Conservation (phyloP, 2,113 vertebrate species). For the Pachyramphus minor region DNA sequence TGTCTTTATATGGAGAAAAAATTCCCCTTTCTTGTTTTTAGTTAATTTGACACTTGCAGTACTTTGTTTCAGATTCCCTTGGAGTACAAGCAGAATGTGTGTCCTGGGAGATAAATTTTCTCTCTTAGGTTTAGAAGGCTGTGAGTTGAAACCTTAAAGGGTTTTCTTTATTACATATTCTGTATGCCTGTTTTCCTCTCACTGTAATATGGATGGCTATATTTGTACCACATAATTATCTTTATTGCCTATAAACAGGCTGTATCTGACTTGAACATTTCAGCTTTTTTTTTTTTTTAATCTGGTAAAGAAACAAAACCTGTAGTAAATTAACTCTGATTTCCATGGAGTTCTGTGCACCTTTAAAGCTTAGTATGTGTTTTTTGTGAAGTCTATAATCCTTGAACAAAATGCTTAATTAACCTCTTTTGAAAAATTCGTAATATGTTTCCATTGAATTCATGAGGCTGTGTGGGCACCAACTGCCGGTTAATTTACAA, state of each 20-base stretch:
- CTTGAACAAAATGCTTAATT: conserved; percentile 38
- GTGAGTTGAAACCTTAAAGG: neutral
- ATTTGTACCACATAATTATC: neutral
- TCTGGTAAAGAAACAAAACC: neutral
- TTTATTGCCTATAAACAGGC: neutral
- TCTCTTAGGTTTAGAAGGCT: neutral
- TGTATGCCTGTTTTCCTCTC: neutral
- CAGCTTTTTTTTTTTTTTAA: neutral
- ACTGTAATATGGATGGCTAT: neutral
- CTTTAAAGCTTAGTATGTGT: neutral
- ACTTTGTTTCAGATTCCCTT: neutral
- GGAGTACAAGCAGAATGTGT: neutral
- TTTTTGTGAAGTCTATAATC: conserved; percentile 23
- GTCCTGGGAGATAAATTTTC: neutral
- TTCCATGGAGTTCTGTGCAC: neutral
- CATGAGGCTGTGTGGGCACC: neutral
- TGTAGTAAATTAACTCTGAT: neutral
- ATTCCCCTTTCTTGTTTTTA: neutral
- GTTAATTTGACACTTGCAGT: neutral
- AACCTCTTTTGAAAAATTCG: neutral
- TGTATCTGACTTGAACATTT: neutral
- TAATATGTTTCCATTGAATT: conserved; percentile 1
- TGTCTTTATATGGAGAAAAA: neutral
- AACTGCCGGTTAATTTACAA: neutral
- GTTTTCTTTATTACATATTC: neutral